phyloP scores from a whole-genome alignment of 1,140 invertebrate species.

The Diorhabda carinulata region DNA sequence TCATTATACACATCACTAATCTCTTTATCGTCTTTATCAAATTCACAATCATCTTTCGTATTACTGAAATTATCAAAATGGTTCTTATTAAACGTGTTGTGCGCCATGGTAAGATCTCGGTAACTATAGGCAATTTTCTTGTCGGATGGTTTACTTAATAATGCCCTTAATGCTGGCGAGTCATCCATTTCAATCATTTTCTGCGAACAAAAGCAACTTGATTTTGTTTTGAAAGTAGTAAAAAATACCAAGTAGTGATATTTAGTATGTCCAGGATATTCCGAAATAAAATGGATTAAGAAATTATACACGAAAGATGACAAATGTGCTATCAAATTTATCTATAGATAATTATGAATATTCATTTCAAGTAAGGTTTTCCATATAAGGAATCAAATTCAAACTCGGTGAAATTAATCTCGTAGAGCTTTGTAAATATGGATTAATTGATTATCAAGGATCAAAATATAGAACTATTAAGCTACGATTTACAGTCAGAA shows the following conservation, averaged over 20 bases:
- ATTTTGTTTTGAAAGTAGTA: constrained; percentile 24
- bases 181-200: constrained; percentile 29
- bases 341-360: no score
- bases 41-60: constrained; percentile 8
- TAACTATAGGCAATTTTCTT: constrained; percentile 44
- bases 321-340: no score
- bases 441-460: no score
- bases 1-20: constrained; percentile 1
- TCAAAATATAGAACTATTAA: no score
- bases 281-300: no score
- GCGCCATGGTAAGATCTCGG: constrained; percentile 18
- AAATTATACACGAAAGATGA: no score
- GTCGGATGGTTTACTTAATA: constrained; percentile 49
- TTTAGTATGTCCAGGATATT: neutral
- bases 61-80: constrained; percentile 4
- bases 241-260: constrained; percentile 10
- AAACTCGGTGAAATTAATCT: no score
- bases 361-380: no score
- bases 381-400: no score
- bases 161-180: constrained; percentile 49
- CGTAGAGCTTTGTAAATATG: no score
- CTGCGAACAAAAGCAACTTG: constrained; percentile 1
- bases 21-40: constrained; percentile 18
- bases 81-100: constrained; percentile 8
- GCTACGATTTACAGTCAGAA: no score